Conservation (phyloP, 2,797 vertebrate genomes). For the Aldrovandia affinis region DNA sequence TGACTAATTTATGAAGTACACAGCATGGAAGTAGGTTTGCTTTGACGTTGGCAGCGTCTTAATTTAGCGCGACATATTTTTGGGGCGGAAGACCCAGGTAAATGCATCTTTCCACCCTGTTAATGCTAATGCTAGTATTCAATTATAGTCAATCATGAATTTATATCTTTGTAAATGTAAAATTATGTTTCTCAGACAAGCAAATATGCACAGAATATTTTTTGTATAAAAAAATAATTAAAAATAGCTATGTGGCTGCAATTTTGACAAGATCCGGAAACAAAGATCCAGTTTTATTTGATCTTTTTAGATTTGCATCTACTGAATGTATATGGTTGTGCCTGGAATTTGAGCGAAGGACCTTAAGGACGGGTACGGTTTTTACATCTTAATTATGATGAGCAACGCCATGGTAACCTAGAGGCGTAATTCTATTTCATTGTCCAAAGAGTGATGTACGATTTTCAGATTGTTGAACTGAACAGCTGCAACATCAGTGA, state of each 20-base stretch:
- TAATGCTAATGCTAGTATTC: conserved; percentile 35
- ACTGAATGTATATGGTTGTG: conserved; percentile 37
- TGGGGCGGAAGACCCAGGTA: conserved; percentile 12
- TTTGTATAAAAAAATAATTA: conserved; percentile 22
- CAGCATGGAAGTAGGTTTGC: not conserved
- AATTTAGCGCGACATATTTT: conserved; percentile 5
- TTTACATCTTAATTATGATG: not conserved
- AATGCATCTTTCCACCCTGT: conserved; percentile 49
- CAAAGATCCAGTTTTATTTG: conserved; percentile 18
- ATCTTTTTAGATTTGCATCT: not conserved
- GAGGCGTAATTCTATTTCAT: conserved; percentile 9
- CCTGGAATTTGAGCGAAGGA: not conserved
- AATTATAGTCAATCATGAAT: conserved; percentile 24
- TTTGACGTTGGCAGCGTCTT: not conserved
- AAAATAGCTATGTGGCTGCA: not conserved
- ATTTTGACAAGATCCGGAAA: not conserved
- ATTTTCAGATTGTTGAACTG: not conserved
- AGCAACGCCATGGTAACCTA: not conserved
- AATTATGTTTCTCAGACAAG: conserved; percentile 36
- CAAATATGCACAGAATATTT: conserved; percentile 39
- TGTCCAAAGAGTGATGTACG: conserved; percentile 13
- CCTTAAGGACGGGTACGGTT: conserved; percentile 10
- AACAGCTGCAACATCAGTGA: not conserved
- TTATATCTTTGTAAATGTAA: conserved; percentile 32
- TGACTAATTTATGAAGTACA: not conserved